Conservation (phyloP, 30 jellyfish, hydroid and myxozoan genomes). For the Nemopilema nomurai region DNA sequence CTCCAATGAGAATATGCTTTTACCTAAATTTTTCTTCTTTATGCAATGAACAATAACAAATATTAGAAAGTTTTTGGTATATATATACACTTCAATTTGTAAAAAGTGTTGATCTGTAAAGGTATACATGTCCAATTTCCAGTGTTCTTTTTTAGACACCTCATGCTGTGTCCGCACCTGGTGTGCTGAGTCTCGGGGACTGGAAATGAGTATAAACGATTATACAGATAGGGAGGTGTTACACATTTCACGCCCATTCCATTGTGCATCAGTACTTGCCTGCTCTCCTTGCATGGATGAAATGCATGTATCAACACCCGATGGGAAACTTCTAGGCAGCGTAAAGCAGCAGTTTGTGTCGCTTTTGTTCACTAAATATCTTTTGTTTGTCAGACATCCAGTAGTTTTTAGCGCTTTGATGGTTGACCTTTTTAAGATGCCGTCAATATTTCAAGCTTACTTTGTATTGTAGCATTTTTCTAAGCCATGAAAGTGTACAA, state of each 20-base stretch:
- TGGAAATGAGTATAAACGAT: slow-evolving; percentile 35
- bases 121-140: too few relatives aligned
- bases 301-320: slow-evolving; percentile 34
- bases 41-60: too few relatives aligned
- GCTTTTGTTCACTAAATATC: background rate
- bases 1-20: too few relatives aligned
- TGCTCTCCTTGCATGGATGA: slow-evolving; percentile 69
- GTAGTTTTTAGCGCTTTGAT: background rate
- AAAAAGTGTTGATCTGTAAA: background rate
- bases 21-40: too few relatives aligned
- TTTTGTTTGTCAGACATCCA: background rate
- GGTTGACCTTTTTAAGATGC: background rate
- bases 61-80: too few relatives aligned
- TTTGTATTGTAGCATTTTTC: too few relatives aligned
- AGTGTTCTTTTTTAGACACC: slow-evolving; percentile 31
- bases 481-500: too few relatives aligned
- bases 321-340: slow-evolving; percentile 50
- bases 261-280: slow-evolving; percentile 34
- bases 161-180: slow-evolving; percentile 57
- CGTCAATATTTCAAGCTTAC: too few relatives aligned
- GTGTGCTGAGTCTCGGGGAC: slow-evolving; percentile 36
- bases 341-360: slow-evolving; percentile 44
- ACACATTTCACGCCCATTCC: slow-evolving; percentile 50
- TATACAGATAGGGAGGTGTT: slow-evolving; percentile 25
- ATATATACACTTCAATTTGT: background rate